phyloP scores from a whole-genome alignment of 2,797 vertebrate species.

The Poeciliopsis presidionis region DNA sequence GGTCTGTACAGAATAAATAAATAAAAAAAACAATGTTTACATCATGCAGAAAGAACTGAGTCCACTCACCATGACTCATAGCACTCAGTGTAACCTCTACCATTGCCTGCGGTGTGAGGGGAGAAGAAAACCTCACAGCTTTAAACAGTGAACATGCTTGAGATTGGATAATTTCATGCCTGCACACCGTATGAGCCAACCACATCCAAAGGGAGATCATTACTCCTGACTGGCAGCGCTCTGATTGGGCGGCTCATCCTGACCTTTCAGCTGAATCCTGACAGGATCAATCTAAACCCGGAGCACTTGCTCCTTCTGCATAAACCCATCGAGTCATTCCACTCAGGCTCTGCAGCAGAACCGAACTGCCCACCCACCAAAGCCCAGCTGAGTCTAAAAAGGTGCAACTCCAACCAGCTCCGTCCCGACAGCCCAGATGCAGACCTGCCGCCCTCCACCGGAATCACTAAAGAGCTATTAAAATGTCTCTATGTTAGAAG shows the following conservation, averaged over 20 bases:
- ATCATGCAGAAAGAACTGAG: background rate
- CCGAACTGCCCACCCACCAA: constrained; percentile 67
- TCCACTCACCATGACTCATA: constrained; percentile 39
- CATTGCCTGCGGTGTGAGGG: constrained; percentile 31
- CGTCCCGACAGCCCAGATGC: constrained; percentile 34
- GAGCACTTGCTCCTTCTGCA: constrained; percentile 44
- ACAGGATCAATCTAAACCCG: constrained; percentile 72
- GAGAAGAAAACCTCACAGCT: constrained; percentile 39
- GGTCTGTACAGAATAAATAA: background rate
- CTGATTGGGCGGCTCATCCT: constrained; percentile 64
- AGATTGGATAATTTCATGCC: constrained; percentile 59
- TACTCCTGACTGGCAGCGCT: constrained; percentile 62
- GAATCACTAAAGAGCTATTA: constrained; percentile 35
- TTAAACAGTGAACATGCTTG: constrained; percentile 34
- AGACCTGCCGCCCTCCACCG: constrained; percentile 4
- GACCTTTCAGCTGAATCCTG: constrained; percentile 73
- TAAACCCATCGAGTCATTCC: constrained; percentile 66
- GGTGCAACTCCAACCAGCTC: constrained; percentile 41
- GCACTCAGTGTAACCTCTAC: constrained; percentile 12
- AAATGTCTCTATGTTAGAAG: background rate
- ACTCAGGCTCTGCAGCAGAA: constrained; percentile 64
- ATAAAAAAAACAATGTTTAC: background rate
- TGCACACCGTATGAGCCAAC: constrained; percentile 62
- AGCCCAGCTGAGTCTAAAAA: constrained; percentile 50
- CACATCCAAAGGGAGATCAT: constrained; percentile 65